Base-by-base conservation (phyloP, 2,113 vertebrate species). In the Alces alces region DNA sequence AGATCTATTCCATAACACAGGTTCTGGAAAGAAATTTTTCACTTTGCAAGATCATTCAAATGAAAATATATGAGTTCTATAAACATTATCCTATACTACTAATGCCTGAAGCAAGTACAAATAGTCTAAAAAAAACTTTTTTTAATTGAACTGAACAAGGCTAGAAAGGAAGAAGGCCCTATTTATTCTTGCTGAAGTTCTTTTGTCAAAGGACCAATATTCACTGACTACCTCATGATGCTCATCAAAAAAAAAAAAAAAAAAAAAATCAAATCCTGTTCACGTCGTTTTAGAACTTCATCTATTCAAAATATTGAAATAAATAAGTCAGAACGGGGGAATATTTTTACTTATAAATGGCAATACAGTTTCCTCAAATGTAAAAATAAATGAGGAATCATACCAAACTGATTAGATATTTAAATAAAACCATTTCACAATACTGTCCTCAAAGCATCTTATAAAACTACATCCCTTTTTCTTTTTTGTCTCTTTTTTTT, bases 11-110 rank as follows among this genome's bases (percentile, higher is more conserved):
- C 91, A 97, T 23, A 97, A 97, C 55, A 93, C 55, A 93, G 78
- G 30, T 93, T 97, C 89, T 96, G 91, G 91, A 97, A 98, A 96
- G 58, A 95, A 97, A 96, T 86, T 36, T 73, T 89, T 92, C 80
- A 89, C 58, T 97, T 96, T 83, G 92, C 76, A 96, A 92, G 27
- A 61, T 64, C 21, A 94, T 93, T 97, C 54, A 90, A 97, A 95
- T 96, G 82, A 96, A 93, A 96, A 89, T 73, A 86, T 39, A 0
- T 86, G 93, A 93, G 57, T 87, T 92, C 25, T 91, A 54, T 45
- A 57, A 82, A 93, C n/a, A 97, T 66, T 73, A 66, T n/a, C 33
- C 36, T 95, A 85, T 8, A 61, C 6, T 95, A 86, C 17, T 96
- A 93, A 39, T 86, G 39, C 23, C 60, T 96, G 54, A 27, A 96